Evolutionary conservation across 2,888 invertebrate species (phyloP).

Genomic region (Pollenia angustigena): DNA sequence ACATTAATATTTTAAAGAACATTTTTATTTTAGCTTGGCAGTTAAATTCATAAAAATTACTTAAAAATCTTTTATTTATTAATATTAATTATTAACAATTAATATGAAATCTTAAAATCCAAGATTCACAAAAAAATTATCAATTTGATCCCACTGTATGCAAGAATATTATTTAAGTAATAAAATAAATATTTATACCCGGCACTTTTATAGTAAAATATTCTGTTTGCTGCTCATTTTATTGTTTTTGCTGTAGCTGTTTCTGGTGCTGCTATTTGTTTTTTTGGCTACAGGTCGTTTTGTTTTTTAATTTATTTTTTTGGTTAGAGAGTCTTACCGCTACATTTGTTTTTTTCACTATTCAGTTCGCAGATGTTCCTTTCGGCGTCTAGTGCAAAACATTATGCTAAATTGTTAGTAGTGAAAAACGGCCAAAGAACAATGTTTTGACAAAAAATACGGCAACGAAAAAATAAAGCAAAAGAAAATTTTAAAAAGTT

Average conservation of each 20-base stretch:
- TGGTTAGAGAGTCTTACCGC: constrained; percentile 63
- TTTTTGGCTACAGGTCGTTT: constrained; percentile 57
- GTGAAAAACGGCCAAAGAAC: neutral
- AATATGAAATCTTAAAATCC: no score
- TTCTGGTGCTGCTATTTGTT: constrained; percentile 35
- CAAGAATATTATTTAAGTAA: constrained; percentile 24
- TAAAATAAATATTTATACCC: constrained; percentile 38
- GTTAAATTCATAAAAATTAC: no score
- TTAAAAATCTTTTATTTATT: no score
- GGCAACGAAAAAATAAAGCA: neutral
- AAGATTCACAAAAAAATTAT: no score
- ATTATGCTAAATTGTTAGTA: constrained; percentile 28
- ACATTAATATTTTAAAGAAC: no score
- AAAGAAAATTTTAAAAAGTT: neutral
- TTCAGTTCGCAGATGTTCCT: constrained; percentile 67
- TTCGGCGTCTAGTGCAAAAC: constrained; percentile 43
- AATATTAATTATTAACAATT: no score
- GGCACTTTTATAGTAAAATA: constrained; percentile 39
- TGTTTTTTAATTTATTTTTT: constrained; percentile 22
- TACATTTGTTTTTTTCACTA: constrained; percentile 54
- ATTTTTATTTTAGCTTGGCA: no score
- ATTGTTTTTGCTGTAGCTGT: constrained; percentile 12
- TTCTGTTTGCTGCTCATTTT: constrained; percentile 36
- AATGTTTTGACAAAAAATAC: constrained; percentile 5
- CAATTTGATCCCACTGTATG: constrained; percentile 20